A percentile compares a stretch with the other conserved stretches of the same genome.
These are phyloP conservation scores for Rotaria sp. DNA, from an alignment of 2,888 invertebrate genomes.

Conservation along the genomic window DNA sequence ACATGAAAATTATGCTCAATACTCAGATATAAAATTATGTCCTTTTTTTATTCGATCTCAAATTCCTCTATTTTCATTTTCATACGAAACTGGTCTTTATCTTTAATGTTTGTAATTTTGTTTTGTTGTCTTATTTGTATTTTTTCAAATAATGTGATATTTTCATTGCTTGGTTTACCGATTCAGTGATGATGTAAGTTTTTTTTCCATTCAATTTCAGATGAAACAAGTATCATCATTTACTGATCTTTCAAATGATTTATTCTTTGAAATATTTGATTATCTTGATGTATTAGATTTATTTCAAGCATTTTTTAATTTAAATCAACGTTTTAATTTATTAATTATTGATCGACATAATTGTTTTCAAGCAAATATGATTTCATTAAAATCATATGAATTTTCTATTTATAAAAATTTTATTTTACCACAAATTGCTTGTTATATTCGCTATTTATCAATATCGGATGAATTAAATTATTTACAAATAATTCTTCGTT, in stretches of 20 bases:
- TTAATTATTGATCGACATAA: neutral
- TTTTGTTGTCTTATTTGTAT: neutral
- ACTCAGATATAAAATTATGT: neutral
- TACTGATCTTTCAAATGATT: neutral
- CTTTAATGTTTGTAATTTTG: neutral
- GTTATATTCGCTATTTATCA: neutral
- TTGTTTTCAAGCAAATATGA: conserved; percentile 6
- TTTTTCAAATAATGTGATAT: neutral
- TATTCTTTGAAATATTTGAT: neutral
- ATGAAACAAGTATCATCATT: neutral
- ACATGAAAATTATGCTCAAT: neutral
- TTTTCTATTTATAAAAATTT: neutral
- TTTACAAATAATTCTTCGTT: neutral
- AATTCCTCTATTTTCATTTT: neutral
- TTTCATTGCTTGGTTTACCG: neutral
- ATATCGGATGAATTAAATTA: neutral
- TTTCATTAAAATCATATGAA: neutral
- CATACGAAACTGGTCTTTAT: neutral
- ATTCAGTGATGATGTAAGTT: neutral
- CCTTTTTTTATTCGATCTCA: neutral
- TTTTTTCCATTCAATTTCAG: neutral
- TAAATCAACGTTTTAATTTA: neutral
- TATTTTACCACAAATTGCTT: neutral
- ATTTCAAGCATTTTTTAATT: neutral
- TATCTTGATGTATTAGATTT: neutral